Conservation (phyloP, 1,140 invertebrate genomes). For the Apolygus lucorum region DNA sequence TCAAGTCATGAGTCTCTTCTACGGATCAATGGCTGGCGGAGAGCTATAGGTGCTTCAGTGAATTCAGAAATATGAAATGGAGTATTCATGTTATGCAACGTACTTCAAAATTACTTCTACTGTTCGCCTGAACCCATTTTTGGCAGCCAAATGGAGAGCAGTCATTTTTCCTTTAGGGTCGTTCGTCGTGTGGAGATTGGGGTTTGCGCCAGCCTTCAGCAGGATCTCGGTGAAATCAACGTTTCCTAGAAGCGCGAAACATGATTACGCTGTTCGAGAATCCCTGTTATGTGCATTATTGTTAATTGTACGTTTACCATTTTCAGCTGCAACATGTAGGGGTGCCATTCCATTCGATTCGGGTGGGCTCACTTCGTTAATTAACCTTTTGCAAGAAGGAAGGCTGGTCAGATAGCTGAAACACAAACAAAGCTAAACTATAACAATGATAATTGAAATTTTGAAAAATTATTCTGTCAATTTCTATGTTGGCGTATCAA, state of each 20-base stretch:
- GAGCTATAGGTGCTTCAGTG: not conserved
- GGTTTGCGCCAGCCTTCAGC: conserved; percentile 56
- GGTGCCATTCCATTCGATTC: conserved; percentile 36
- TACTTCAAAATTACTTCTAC: conserved; percentile 41
- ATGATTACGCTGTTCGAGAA: no score
- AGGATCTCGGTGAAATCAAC: conserved; percentile 48
- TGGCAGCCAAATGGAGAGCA: conserved; percentile 39
- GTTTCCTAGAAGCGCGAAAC: no score
- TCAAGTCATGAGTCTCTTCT: no score
- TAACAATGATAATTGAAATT: no score
- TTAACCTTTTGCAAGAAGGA: not conserved
- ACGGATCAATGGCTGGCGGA: no score
- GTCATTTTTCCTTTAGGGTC: conserved; percentile 51
- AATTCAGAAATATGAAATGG: conserved; percentile 53
- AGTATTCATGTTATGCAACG: conserved; percentile 53
- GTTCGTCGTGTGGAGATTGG: conserved; percentile 39
- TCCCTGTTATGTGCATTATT: no score
- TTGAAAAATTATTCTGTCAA: no score
- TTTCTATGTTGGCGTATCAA: no score
- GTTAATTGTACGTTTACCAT: no score
- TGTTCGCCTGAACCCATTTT: conserved; percentile 39
- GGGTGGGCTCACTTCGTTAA: not conserved
- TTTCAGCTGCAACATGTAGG: conserved; percentile 67
- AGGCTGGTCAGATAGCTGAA: not conserved
- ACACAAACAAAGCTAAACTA: no score